phyloP scores from a whole-genome alignment of 30 jellyfish, hydroid and myxozoan species.

The Cassiopea andromeda region DNA sequence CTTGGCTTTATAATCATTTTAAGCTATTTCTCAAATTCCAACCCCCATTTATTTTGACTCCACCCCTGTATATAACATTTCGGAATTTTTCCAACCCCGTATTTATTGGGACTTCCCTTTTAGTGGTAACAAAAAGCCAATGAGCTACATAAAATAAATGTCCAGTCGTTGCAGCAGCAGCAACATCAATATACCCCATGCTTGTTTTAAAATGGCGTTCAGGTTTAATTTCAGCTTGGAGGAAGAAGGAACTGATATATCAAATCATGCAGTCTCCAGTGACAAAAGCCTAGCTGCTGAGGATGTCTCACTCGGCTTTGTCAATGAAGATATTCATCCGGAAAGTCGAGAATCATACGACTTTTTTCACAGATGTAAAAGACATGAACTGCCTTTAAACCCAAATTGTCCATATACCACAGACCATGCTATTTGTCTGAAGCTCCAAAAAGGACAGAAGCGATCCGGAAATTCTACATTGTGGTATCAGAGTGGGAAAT shows the following conservation, averaged over 20 bases:
- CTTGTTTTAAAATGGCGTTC: background rate
- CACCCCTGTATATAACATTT: no score
- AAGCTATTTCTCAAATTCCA: no score
- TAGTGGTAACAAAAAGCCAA: no score
- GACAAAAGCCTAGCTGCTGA: background rate
- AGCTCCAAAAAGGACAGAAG: background rate
- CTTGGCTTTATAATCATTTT: no score
- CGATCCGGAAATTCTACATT: background rate
- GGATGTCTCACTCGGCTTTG: no score
- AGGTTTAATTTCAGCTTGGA: conserved; percentile 14
- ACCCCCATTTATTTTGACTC: no score
- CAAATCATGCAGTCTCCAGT: background rate
- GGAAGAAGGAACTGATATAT: background rate
- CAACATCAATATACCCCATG: no score
- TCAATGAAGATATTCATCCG: background rate
- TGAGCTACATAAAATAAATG: no score
- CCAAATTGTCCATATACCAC: background rate
- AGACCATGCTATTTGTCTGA: background rate
- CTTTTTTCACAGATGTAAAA: background rate
- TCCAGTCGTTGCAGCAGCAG: no score
- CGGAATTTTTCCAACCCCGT: no score
- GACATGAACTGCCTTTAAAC: background rate
- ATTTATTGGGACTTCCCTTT: no score
- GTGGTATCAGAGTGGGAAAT: conserved; percentile 14
- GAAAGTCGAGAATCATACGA: background rate